Base-by-base conservation (phyloP, 53 echinoderm and acorn worm species). In the Luidia sarsii region DNA sequence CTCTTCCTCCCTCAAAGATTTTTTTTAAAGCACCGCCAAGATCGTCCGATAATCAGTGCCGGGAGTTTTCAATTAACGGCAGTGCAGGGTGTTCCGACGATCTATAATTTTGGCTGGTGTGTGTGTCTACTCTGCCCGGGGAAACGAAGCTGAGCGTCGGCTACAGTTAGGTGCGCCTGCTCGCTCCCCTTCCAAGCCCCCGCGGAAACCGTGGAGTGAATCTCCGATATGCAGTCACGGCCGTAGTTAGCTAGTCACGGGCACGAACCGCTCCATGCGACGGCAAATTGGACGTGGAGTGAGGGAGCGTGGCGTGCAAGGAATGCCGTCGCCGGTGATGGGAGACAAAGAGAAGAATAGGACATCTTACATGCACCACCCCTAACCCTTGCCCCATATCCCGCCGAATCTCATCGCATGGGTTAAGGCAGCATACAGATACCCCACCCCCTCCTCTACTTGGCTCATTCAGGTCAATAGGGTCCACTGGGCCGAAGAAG, bases 161-260 rank as follows among this genome's bases (percentile, higher is more conserved):
- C 72, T 57, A 39, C 38, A 72, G 37, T 36, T 25, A n/a, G 36
- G 56, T 22, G 16, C 55, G 55, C 16, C 39, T 38, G 16, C 72
- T 37, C 57, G 38, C 38, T 36, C 4, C 37, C n/a, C 22, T 35
- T 19, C 19, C 18, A 20, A 11, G 8, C 38, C 55, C 55, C 37
- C 72, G 55, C 72, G 56, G 57, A 55, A 25, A 39, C 23, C 15
- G 72, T 56, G 72, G 39, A 54, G 57, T 27, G 56, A 57, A 21
- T 39, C 50, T 18, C 38, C 39, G 57, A 55, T 56, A 25, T 33
- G 25, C 39, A 34, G 30, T 72, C 56, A 72, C 72, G 72, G 57
- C 72, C 38, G 55, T 52, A 57, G 72, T 54, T 72, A 57, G 56
- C 22, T 57, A 72, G 72, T 72, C 72, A 72, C 72, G 72, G 72